A percentile compares a stretch with the other conserved stretches of the same genome.
Conservation (phyloP, 2,113 vertebrate species). For the Saccopteryx bilineata region DNA sequence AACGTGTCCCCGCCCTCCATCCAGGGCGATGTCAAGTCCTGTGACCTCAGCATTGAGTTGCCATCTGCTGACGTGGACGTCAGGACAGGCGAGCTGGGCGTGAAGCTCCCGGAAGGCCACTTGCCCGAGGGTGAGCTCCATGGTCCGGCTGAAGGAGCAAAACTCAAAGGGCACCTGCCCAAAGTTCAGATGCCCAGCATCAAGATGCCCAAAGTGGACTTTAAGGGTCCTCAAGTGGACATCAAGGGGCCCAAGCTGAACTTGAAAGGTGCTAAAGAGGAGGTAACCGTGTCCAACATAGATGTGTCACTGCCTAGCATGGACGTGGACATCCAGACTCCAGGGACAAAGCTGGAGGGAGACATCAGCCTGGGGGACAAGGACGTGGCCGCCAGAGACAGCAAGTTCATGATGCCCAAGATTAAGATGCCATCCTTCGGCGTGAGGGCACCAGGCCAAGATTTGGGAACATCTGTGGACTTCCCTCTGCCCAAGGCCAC, state of each 20-base stretch:
- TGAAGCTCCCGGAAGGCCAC: background rate
- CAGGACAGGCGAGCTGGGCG: background rate
- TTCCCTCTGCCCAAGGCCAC: background rate
- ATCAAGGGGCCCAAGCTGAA: background rate
- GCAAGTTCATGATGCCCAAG: background rate
- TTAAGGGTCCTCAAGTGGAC: background rate
- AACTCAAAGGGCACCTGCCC: background rate
- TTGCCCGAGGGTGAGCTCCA: no score
- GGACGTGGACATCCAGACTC: background rate
- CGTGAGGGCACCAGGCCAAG: background rate
- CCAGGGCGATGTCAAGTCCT: background rate
- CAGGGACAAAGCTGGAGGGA: fast-evolving
- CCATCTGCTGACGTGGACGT: fast-evolving
- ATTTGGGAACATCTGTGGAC: background rate
- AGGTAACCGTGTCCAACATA: fast-evolving
- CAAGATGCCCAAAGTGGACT: constrained; percentile 68
- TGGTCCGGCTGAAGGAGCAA: no score
- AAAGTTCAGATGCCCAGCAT: constrained; percentile 3
- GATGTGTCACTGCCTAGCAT: background rate
- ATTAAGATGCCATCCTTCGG: background rate
- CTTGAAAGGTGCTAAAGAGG: fast-evolving
- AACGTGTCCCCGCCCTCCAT: background rate
- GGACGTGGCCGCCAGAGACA: constrained; percentile 2
- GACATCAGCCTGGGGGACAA: background rate
- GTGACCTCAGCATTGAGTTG: background rate